Base-by-base conservation (phyloP, 2,113 vertebrate species). In the Emberiza fucata region DNA sequence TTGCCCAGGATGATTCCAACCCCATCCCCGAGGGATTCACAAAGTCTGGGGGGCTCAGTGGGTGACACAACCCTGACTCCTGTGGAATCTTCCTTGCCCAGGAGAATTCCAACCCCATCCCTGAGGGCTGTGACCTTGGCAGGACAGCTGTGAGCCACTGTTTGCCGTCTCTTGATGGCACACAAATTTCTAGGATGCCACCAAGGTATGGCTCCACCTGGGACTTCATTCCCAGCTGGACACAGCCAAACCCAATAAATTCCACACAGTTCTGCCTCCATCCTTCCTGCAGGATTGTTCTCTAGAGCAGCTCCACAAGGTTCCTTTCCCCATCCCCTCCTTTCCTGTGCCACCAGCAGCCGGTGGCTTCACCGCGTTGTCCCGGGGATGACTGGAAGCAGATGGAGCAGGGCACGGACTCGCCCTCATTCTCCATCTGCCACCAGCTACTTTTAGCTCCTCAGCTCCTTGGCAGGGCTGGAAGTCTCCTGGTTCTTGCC, bases 401-500 rank as follows among this genome's bases (percentile, higher is more conserved):
- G 95, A 94, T 81, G 94, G 95, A 79, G 47, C 24, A 60, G 94
- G 83, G 76, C 86, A 92, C 2, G 25, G 47, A 78, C 27, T 88
- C 8, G 6, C 77, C 88, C 94, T 97, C 80, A 27, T 96, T 94
- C 92, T 76, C 94, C 92, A 93, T 87, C 92, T 94, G 90, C 80
- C 60, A 66, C 22, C n/a, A 0, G 72, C 73, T 90, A 56, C 94
- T 96, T 97, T 86, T 94, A 93, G 87, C 94, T 93, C 48, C 81
- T 54, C 10, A 8, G 3, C 54, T 97, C 63, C 59, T 48, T 17
- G 35, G 65, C 56, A 86, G 63, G 45, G 40, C 44, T 81, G 72
- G 51, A 45, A 60, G 12, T 53, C 70, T 91, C 77, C 80, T 76
- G 83, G 81, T 37, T 88, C 23, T 68, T 40, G 5, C 39, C 15